These are phyloP conservation scores for Unio pictorum DNA, from an alignment of 2,888 invertebrate genomes.

Conservation along the genomic window DNA sequence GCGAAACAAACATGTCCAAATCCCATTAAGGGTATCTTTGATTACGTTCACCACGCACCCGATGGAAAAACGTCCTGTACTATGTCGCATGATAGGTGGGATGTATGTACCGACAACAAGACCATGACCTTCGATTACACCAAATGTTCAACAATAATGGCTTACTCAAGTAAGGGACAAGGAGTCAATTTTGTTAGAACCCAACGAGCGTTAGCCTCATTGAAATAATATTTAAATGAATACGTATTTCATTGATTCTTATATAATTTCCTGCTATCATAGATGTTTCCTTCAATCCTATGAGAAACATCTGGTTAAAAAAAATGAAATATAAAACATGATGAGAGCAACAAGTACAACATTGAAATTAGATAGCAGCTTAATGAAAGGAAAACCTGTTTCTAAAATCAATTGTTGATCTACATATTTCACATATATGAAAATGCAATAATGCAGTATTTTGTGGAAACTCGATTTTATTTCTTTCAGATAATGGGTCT, in stretches of 20 bases:
- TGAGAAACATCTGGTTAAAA: no score
- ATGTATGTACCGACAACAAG: conserved; percentile 20
- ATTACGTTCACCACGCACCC: conserved; percentile 12
- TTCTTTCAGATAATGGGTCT: conserved; percentile 11
- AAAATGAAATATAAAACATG: no score
- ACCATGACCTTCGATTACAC: conserved; percentile 22
- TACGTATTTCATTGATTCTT: no score
- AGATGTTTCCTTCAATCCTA: no score
- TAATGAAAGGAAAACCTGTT: no score
- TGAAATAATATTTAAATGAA: no score
- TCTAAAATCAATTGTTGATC: no score
- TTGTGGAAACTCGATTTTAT: neutral
- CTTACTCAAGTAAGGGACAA: conserved; percentile 14
- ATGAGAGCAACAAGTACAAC: no score
- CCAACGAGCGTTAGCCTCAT: no score
- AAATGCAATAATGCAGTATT: neutral
- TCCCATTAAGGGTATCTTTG: neutral
- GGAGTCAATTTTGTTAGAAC: neutral
- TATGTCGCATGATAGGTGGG: conserved; percentile 14
- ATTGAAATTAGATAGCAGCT: no score
- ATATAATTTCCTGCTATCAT: no score
- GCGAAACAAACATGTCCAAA: no score
- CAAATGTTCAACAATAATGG: conserved; percentile 15
- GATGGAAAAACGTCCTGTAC: conserved; percentile 15
- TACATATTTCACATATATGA: neutral